phyloP scores from a whole-genome alignment of 2,888 invertebrate species.

The Diaphora mendica region DNA sequence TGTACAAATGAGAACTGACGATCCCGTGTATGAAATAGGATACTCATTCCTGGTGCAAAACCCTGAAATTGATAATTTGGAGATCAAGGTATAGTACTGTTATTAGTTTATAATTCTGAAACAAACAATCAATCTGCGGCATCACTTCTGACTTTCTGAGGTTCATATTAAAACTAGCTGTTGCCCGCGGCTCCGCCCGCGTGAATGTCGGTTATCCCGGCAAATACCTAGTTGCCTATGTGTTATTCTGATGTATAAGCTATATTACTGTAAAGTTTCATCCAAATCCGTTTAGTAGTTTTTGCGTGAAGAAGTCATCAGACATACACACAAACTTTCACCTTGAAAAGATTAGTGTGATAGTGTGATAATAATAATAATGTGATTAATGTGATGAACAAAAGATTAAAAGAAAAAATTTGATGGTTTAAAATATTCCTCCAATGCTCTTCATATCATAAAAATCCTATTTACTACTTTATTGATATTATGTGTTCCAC shows the following conservation, averaged over 20 bases:
- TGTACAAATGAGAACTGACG: conserved; percentile 92
- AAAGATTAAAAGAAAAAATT: background rate
- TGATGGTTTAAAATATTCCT: background rate
- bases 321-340: no score
- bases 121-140: background rate
- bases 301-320: no score
- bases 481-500: background rate
- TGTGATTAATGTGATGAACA: no score
- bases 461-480: background rate
- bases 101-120: background rate
- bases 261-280: no score
- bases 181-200: no score
- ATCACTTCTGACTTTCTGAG: background rate
- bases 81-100: conserved; percentile 89
- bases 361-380: no score
- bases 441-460: background rate
- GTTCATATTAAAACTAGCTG: background rate
- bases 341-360: no score
- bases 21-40: conserved; percentile 98
- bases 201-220: no score
- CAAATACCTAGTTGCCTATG: no score
- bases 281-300: no score
- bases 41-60: conserved; percentile 97
- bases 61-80: conserved; percentile 95
- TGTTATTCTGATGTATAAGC: no score